phyloP scores from a whole-genome alignment of 1,140 invertebrate species.

The Drosophila azteca region DNA sequence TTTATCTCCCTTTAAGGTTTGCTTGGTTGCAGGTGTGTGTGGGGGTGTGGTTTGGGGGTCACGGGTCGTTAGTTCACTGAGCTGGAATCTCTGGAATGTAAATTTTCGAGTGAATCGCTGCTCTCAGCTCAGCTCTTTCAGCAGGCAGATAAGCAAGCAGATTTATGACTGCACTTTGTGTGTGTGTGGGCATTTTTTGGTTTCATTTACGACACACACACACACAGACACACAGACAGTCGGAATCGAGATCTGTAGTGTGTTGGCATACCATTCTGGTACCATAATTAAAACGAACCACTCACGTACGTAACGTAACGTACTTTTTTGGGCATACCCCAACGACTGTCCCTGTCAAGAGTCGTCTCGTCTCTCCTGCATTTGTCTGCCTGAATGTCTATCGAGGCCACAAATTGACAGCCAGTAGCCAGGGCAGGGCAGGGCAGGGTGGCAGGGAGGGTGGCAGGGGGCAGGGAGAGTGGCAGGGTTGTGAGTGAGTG shows the following conservation, averaged over 20 bases:
- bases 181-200: slow-evolving; percentile 17
- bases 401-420: slow-evolving; percentile 70
- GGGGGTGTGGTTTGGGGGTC: neutral
- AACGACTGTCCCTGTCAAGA: slow-evolving; percentile 77
- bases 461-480: too few species aligned
- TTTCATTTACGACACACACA: neutral
- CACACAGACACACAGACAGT: too few species aligned
- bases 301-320: slow-evolving; percentile 24
- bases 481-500: slow-evolving; percentile 2
- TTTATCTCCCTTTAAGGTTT: too few species aligned
- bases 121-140: slow-evolving; percentile 26
- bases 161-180: slow-evolving; percentile 61
- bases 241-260: slow-evolving; percentile 5
- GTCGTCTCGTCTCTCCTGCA: slow-evolving; percentile 33
- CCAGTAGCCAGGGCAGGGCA: slow-evolving; percentile 11
- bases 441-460: slow-evolving; percentile 1
- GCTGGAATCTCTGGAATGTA: slow-evolving; percentile 51
- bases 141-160: slow-evolving; percentile 64
- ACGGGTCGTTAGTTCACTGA: slow-evolving; percentile 67
- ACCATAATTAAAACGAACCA: slow-evolving; percentile 71
- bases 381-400: slow-evolving; percentile 16
- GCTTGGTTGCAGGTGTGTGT: too few species aligned
- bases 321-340: slow-evolving; percentile 30
- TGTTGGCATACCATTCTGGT: slow-evolving; percentile 30
- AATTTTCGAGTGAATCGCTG: slow-evolving; percentile 51